Conservation (phyloP, 2,888 invertebrate species). For the Dryocosmus kuriphilus region DNA sequence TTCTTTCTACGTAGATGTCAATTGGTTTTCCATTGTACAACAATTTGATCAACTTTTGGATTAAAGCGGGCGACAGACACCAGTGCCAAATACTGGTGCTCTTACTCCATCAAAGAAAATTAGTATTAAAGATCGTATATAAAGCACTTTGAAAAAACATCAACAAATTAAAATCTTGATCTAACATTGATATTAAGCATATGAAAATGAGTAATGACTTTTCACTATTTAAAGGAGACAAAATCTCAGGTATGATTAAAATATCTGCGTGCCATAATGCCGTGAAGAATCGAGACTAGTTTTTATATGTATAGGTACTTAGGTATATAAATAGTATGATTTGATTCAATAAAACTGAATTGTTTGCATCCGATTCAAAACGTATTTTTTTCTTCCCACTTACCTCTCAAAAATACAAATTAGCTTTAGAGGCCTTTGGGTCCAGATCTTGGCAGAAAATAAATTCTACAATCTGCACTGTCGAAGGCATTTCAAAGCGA, state of each 20-base stretch:
- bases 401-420: neutral
- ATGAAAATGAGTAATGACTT: neutral
- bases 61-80: no score
- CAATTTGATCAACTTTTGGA: no score
- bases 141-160: neutral
- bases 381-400: neutral
- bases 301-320: conserved; percentile 5
- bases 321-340: neutral
- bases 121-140: neutral
- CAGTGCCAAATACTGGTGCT: no score
- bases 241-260: conserved; percentile 15
- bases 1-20: no score
- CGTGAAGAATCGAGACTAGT: neutral
- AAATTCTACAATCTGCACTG: no score
- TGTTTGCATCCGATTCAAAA: neutral
- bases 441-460: no score
- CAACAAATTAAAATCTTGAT: neutral
- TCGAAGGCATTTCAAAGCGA: no score
- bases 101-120: neutral
- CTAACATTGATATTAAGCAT: neutral
- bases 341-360: conserved; percentile 9
- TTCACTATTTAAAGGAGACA: neutral
- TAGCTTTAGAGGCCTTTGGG: no score
- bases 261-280: conserved; percentile 38
- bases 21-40: no score